Evolutionary conservation across 2,113 vertebrate genomes (phyloP).

Genomic region (Oryzias melastigma): DNA sequence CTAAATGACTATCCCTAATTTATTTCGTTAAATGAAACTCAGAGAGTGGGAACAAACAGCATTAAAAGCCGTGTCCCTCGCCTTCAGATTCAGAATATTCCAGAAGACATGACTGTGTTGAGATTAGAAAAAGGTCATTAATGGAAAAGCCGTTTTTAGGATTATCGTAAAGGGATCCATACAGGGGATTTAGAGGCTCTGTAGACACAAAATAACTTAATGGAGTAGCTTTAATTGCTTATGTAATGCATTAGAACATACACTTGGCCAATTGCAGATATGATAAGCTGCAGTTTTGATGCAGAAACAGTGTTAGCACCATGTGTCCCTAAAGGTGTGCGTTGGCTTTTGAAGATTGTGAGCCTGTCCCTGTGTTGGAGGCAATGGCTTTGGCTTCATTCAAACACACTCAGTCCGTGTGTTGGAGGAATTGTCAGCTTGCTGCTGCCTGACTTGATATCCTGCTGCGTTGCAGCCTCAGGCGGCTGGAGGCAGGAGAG

Average conservation of each 20-base stretch:
- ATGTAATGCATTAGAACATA: background rate
- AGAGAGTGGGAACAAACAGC: too few species aligned
- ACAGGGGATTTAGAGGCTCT: background rate
- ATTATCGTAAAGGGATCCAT: too few species aligned
- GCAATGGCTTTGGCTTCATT: slow-evolving; percentile 5
- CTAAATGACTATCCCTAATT: too few species aligned
- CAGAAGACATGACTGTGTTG: too few species aligned
- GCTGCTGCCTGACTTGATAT: slow-evolving; percentile 3
- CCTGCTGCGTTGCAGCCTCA: slow-evolving; percentile 13
- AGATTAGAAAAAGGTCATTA: too few species aligned
- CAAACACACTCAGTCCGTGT: background rate
- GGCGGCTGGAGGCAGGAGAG: background rate
- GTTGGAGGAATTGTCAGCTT: background rate
- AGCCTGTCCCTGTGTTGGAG: slow-evolving; percentile 1
- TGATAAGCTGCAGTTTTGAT: slow-evolving; percentile 2
- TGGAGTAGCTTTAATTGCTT: background rate
- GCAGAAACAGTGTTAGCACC: background rate
- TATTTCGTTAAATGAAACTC: too few species aligned
- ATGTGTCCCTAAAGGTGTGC: slow-evolving; percentile 10
- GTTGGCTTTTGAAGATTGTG: slow-evolving; percentile 10
- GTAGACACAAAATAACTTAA: background rate
- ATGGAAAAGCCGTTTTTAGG: too few species aligned
- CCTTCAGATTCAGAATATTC: too few species aligned
- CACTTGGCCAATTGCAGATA: background rate
- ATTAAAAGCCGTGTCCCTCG: too few species aligned